These are phyloP conservation scores for Pyrrhosoma nymphula DNA, from an alignment of 2,888 invertebrate genomes.

Conservation along the genomic window DNA sequence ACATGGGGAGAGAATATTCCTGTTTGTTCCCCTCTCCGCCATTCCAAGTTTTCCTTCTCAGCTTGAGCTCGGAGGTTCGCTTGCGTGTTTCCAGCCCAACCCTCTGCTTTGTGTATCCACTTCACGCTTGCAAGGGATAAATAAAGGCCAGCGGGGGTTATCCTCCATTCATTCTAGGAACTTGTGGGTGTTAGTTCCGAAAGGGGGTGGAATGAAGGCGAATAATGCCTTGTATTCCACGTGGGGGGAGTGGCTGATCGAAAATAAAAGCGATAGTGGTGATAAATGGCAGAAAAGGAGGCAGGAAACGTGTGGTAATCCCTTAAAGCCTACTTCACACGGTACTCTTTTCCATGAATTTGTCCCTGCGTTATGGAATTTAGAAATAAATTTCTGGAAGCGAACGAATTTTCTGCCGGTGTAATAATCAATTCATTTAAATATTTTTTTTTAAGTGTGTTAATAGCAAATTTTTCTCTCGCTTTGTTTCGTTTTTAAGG, in stretches of 20 bases:
- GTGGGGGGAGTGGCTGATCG: background rate
- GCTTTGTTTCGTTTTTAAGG: too few species aligned
- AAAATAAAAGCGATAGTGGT: background rate
- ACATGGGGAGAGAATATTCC: background rate
- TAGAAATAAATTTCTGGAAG: too few species aligned
- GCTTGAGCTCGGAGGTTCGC: background rate
- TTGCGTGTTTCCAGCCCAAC: background rate
- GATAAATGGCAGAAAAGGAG: too few species aligned
- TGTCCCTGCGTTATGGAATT: too few species aligned
- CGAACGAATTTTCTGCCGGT: too few species aligned
- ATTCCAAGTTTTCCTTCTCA: background rate
- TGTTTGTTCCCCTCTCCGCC: background rate
- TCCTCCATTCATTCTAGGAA: background rate
- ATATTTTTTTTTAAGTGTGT: too few species aligned
- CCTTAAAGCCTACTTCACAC: too few species aligned
- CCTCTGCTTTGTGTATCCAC: background rate
- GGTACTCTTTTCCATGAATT: too few species aligned
- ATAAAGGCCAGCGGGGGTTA: background rate
- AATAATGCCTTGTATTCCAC: background rate
- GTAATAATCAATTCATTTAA: too few species aligned
- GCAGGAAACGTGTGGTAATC: too few species aligned
- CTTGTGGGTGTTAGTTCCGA: background rate
- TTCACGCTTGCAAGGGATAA: background rate
- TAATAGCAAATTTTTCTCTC: too few species aligned
- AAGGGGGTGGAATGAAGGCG: background rate